Evolutionary conservation across 2,797 vertebrate genomes (phyloP), one percentile per base, ranked within the genome.

Genomic region (Falco cherrug): DNA sequence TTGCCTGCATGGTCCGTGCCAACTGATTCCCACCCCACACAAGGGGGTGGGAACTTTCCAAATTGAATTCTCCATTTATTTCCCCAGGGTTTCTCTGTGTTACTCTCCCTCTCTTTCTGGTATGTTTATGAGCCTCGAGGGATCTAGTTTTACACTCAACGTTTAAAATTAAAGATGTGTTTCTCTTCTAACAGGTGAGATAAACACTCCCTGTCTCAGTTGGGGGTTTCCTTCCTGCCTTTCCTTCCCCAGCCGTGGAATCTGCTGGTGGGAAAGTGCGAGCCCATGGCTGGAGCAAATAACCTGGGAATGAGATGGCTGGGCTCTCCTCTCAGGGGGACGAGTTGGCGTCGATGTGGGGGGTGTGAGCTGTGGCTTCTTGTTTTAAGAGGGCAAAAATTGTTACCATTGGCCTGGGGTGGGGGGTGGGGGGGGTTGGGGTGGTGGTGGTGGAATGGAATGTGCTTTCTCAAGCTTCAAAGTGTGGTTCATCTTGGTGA

Each of bases 171-270:
- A 96, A 96, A 92, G 91, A 76, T 45, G 81, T 90, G 84, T 94
- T 96, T 96, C 89, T 91, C 67, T 90, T 95, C 83, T 79, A 93
- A 94, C 82, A 97, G 96, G 95, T 96, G 90, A 93, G 90, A 89
- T 94, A 96, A 96, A 89, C 76, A 77, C 89, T 93, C 76, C n/a
- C 33, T 3, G 10, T 86, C 87, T 93, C 81, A 91, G 71, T 73
- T 59, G 59, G 47, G 87, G 77, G 60, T 96, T 96, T 94, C 76
- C 82, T 95, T 96, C 92, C 88, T 94, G 79, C 61, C 50, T 80
- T 45, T 93, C 65, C 56, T 92, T 84, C n/a, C 45, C 60, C 41
- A 43, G 14, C 53, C 35, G 18, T 21, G 1, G 1, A 83, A 53
- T 89, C 28, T 87, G 39, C 71, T 0, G 2, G 26, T 78, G 88